Evolutionary conservation across 2,113 vertebrate species (phyloP).

Genomic region (Rhynchomys soricoides): DNA sequence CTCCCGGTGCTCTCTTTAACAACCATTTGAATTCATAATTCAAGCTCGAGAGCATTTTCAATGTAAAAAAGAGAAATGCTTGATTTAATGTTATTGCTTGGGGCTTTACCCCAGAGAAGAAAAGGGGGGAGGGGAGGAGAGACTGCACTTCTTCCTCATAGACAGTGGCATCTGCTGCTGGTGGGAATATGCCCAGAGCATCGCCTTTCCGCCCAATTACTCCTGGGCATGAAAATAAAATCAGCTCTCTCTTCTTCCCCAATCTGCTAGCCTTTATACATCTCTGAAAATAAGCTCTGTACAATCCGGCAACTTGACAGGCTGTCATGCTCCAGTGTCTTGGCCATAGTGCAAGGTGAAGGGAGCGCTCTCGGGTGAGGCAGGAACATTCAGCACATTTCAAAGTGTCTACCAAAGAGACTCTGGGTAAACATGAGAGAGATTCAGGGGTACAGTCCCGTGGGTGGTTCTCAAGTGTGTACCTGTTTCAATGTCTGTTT

Average conservation of each 20-base stretch:
- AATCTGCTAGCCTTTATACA: not conserved
- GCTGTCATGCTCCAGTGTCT: not conserved
- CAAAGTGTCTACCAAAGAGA: not conserved
- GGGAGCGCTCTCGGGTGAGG: not conserved
- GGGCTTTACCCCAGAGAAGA: not conserved
- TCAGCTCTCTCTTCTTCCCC: conserved; percentile 1
- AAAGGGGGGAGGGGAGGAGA: not conserved
- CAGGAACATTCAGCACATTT: not conserved
- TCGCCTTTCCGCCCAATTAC: not conserved
- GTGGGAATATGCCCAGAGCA: not conserved
- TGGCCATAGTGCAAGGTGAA: not conserved
- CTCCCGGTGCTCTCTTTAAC: not conserved
- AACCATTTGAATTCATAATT: conserved; percentile 67
- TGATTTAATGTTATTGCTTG: conserved; percentile 34
- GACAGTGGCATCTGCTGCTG: conserved; percentile 33
- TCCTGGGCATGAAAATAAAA: conserved; percentile 55
- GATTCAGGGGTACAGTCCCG: not conserved
- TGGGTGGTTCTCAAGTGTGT: not conserved
- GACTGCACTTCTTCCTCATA: not conserved
- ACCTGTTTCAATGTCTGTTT: not conserved
- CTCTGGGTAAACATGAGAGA: not conserved
- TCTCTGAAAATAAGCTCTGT: conserved; percentile 52
- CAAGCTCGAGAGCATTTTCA: conserved; percentile 62
- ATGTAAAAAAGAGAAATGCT: conserved; percentile 36
- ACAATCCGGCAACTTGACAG: not conserved